These are phyloP conservation scores for Drosophila nannoptera DNA, from an alignment of 1,140 invertebrate species.

Conservation along the genomic window DNA sequence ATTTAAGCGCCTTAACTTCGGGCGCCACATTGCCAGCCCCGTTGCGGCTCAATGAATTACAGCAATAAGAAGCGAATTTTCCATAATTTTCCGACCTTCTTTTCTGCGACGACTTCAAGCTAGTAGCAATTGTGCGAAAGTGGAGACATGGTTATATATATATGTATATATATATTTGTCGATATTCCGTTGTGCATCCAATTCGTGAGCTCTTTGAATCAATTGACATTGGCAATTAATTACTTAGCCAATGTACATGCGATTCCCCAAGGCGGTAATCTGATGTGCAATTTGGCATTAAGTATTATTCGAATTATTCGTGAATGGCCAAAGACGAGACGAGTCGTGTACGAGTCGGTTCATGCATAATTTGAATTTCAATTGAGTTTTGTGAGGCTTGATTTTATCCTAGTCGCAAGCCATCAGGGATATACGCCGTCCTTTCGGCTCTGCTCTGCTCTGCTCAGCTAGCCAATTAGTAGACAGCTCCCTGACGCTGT, in stretches of 20 bases:
- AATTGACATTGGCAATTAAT: slow-evolving; percentile 37
- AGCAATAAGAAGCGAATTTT: slow-evolving; percentile 27
- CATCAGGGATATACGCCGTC: not conserved
- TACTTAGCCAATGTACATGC: slow-evolving; percentile 21
- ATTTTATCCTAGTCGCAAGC: no score
- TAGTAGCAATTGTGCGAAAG: not conserved
- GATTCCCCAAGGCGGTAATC: slow-evolving; percentile 8
- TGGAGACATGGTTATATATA: no score
- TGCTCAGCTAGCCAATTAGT: slow-evolving; percentile 3
- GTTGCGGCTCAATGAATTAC: slow-evolving; percentile 45
- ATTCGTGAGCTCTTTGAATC: slow-evolving; percentile 5
- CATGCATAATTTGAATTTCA: slow-evolving; percentile 25
- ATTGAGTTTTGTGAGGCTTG: not conserved
- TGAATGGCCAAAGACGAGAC: slow-evolving; percentile 10
- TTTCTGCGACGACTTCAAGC: not conserved
- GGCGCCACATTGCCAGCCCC: slow-evolving; percentile 24
- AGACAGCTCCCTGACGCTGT: not conserved
- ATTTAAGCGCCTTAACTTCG: slow-evolving; percentile 44
- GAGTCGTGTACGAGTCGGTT: slow-evolving; percentile 3
- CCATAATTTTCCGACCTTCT: slow-evolving; percentile 12
- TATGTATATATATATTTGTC: no score
- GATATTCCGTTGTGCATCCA: not conserved
- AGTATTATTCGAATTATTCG: slow-evolving; percentile 27
- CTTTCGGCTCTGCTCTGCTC: no score
- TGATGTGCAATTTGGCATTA: slow-evolving; percentile 6